A percentile compares a stretch with the other conserved stretches of the same genome.
Evolutionary conservation across 2,113 vertebrate genomes (phyloP).

Genomic region (Polyodon spathula): DNA sequence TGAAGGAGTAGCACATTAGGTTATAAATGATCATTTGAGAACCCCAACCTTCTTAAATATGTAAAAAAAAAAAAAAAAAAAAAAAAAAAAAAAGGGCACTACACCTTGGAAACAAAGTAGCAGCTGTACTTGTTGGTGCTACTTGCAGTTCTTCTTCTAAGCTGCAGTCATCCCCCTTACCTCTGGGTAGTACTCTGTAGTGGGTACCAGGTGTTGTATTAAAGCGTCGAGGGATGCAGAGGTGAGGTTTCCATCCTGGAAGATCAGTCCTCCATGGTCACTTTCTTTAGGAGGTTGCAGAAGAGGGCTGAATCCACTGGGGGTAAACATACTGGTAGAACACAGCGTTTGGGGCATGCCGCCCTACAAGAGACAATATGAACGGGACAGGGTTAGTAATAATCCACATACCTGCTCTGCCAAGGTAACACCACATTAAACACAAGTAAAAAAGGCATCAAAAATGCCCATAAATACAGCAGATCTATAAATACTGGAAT

Average conservation of each 20-base stretch:
- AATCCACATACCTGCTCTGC: neutral
- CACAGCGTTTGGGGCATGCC: conserved; percentile 79
- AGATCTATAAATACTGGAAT: no score
- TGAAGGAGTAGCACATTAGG: no score
- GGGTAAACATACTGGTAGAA: conserved; percentile 75
- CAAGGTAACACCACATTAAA: neutral
- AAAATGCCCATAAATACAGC: conserved; percentile 1
- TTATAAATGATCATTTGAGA: no score
- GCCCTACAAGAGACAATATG: conserved; percentile 43
- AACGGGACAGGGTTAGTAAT: neutral
- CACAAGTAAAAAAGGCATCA: accelerated
- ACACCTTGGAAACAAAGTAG: no score
- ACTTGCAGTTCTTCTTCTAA: neutral
- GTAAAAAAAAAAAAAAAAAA: no score
- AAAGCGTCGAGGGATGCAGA: conserved; percentile 84
- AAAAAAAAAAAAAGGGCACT: no score
- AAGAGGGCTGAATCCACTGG: conserved; percentile 68
- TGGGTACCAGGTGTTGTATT: conserved; percentile 82
- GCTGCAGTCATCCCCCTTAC: conserved; percentile 41
- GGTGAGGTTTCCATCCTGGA: conserved; percentile 67
- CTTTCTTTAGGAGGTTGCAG: conserved; percentile 61
- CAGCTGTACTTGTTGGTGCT: no score
- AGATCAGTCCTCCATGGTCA: conserved; percentile 61
- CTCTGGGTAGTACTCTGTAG: conserved; percentile 83
- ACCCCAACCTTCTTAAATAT: no score